Evolutionary conservation across 2,797 vertebrate species (phyloP), one percentile per base, ranked within the genome.

Genomic region (Rhabdophis nuchalis): DNA sequence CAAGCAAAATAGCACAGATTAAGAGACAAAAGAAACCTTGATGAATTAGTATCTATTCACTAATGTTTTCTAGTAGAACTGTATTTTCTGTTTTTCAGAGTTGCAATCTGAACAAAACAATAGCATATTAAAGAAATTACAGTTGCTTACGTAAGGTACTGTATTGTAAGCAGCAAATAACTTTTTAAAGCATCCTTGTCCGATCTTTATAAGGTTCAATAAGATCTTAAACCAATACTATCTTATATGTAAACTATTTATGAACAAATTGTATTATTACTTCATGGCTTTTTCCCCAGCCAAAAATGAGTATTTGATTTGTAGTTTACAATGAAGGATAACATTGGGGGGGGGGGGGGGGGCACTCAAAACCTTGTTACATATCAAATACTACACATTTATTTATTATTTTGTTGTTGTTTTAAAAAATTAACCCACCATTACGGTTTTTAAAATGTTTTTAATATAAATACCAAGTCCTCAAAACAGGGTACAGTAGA

Each of bases 111-210:
- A 50, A 29, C 36, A 77, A 58, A 53, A 60, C 54, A 90, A 36
- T 88, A 46, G 53, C 64, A 60, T 92, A 32, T 77, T 86, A 92
- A 85, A 60, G 82, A 85, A 95, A 90, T 16, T 90, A 85, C 93
- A 92, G 90, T 89, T 61, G 77, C 90, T 53, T 92, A 90, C 12
- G 1, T n/a, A 53, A 32, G 27, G 54, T 10, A 54, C 11, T 86
- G 87, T 95, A 92, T 93, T 29, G 91, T 92, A 86, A 94, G 14
- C 72, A 93, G 87, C 90, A 96, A 96, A 96, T 94, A 90, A 94
- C 92, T 96, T 90, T 58, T 52, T 14, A 91, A 85, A 92, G 25
- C 27, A 32, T 53, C 91, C 94, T 92, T 61, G 72, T 91, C 94
- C 90, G 86, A 89, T 93, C 93, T 89, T 60, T 92, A 16, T 88